These are phyloP conservation scores for Xiphophorus birchmanni DNA, from an alignment of 2,797 vertebrate species.

Conservation along the genomic window DNA sequence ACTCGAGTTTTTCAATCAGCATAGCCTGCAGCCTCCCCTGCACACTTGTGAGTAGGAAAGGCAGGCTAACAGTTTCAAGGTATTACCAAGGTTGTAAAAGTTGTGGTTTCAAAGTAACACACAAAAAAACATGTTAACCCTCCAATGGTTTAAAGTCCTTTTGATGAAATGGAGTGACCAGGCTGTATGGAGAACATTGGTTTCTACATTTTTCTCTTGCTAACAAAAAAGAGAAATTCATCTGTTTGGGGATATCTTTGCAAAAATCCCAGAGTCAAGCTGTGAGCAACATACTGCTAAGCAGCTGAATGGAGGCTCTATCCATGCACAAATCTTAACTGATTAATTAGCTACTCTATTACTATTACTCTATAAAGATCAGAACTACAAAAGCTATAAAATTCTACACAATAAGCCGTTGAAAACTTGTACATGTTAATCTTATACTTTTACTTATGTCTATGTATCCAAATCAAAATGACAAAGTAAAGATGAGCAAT, in stretches of 20 bases:
- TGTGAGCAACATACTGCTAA: not conserved
- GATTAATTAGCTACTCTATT: not conserved
- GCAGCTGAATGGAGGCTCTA: not conserved
- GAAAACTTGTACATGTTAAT: not conserved
- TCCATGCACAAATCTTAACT: not conserved
- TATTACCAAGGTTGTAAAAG: constrained; percentile 11
- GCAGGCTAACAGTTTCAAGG: not conserved
- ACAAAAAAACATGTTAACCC: not conserved
- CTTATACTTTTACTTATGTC: not conserved
- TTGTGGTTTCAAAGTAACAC: constrained; percentile 3
- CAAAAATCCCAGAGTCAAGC: not conserved
- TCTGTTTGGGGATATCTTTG: not conserved
- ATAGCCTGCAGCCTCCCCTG: constrained; percentile 42
- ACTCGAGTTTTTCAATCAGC: constrained; percentile 45
- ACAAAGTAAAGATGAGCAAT: not conserved
- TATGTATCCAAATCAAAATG: not conserved
- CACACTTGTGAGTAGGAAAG: constrained; percentile 39
- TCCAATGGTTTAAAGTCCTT: not conserved
- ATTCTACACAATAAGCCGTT: not conserved
- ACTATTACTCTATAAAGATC: not conserved
- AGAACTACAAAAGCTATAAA: not conserved
- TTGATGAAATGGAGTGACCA: not conserved
- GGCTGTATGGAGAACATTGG: not conserved
- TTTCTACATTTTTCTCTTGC: not conserved
- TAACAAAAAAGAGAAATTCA: not conserved